phyloP scores from a whole-genome alignment of 2,888 invertebrate species.

The Catonia carolina region DNA sequence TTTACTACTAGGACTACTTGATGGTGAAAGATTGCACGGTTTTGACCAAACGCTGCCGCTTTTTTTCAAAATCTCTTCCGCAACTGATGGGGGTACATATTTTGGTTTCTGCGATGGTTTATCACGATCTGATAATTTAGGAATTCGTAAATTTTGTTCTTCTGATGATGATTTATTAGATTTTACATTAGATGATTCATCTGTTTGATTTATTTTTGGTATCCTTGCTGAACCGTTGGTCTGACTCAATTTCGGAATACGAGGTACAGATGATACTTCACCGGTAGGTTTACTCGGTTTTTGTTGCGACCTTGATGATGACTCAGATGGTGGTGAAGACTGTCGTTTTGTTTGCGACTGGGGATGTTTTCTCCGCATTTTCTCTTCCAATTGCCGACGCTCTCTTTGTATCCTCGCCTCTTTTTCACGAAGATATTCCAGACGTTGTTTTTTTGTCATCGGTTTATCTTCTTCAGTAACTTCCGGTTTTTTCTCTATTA shows the following conservation, averaged over 20 bases:
- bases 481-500: conserved; percentile 50
- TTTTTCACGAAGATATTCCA: conserved; percentile 65
- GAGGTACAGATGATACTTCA: neutral
- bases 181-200: neutral
- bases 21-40: conserved; percentile 22
- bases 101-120: neutral
- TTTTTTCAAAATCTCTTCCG: conserved; percentile 30
- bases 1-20: conserved; percentile 17
- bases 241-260: too few relatives aligned
- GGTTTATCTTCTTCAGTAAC: conserved; percentile 58
- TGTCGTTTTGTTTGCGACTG: neutral
- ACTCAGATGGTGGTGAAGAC: neutral
- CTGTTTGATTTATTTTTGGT: neutral
- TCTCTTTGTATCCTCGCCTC: conserved; percentile 41
- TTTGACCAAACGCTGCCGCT: conserved; percentile 30
- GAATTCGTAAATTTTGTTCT: neutral
- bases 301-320: neutral
- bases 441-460: conserved; percentile 74
- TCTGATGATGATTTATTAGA: neutral
- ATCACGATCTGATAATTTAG: conserved; percentile 2
- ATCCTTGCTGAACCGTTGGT: neutral
- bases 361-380: conserved; percentile 10
- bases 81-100: neutral
- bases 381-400: conserved; percentile 19
- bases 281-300: neutral